These are phyloP conservation scores for Microplitis demolitor DNA, from an alignment of 1,140 invertebrate genomes.

Conservation along the genomic window DNA sequence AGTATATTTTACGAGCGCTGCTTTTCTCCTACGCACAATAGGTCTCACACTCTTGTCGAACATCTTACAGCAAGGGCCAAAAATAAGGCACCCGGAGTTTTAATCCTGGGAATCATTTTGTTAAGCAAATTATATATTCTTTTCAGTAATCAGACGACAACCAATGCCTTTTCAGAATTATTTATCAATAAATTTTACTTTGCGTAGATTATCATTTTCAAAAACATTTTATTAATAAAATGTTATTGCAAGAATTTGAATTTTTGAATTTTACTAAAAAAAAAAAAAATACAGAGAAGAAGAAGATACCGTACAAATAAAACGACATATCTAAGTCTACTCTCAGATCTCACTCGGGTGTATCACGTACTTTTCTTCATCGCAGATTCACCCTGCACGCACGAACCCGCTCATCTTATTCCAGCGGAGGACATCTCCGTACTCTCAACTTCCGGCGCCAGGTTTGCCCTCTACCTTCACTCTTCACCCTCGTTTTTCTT, in stretches of 20 bases:
- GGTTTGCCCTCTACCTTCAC: neutral
- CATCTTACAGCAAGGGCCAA: neutral
- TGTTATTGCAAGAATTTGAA: no score
- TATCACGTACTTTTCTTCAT: conserved; percentile 21
- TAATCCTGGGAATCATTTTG: conserved; percentile 7
- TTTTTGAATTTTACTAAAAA: no score
- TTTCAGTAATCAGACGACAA: neutral
- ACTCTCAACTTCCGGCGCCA: conserved; percentile 28
- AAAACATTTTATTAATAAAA: neutral
- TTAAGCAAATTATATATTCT: neutral
- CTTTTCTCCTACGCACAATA: conserved; percentile 28
- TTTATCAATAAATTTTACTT: no score
- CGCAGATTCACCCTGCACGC: conserved; percentile 5
- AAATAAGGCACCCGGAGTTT: neutral
- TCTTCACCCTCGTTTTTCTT: neutral
- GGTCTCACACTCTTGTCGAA: conserved; percentile 5
- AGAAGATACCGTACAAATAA: neutral
- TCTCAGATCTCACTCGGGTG: neutral
- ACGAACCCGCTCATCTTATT: conserved; percentile 6
- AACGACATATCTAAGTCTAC: neutral
- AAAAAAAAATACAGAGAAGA: neutral
- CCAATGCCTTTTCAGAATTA: no score
- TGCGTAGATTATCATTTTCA: no score
- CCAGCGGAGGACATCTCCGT: conserved; percentile 6
- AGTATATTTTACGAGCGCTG: neutral